Evolutionary conservation across 2,888 invertebrate species (phyloP), one percentile per base, ranked within the genome.

Genomic region (Torymus aiolomorphi): DNA sequence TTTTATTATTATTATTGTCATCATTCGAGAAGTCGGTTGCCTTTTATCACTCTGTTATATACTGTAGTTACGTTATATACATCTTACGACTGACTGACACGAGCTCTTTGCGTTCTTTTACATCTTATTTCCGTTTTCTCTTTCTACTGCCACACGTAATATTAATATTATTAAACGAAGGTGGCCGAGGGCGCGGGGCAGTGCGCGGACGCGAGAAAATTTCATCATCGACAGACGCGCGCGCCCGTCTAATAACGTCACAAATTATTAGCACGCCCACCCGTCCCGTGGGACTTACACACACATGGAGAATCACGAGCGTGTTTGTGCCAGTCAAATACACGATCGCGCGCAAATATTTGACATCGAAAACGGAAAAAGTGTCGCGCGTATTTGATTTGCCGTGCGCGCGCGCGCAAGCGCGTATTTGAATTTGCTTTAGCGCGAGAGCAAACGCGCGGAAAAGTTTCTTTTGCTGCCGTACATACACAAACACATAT

Each of bases 401-500:
- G 54, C 8, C 49, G 42, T 12, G 14, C 52, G n/a, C 8, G 49
- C 59, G 10, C 54, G 11, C 49, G 42, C 12, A 11, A 51, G n/a
- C 10, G 49, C 59, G 14, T 69, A 18, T 76, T 61, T 18, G 75
- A 70, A 57, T 57, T 57, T 57, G 70, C 20, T 70, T 57, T 57
- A 42, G 5, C 42, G 42, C 42, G 42, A 42, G 42, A 42, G 31
- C 24, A 24, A 42, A 14, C 14, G 31, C 14, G 14, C 10, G 31
- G 10, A 61, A 20, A 24, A 14, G 61, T 61, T 16, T 10, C 20
- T 11, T 24, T 5, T 24, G 20, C 5, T 11, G 24, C 20, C 24
- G 24, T 11, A 5, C 1, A 18, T 1, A 61, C 20, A 24, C 18
- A 18, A 13, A 10, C 13, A 61, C 24, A 1, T 42, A 8, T 8